These are phyloP conservation scores for Latrodectus geometricus DNA, from an alignment of 1,140 invertebrate genomes.

Conservation along the genomic window DNA sequence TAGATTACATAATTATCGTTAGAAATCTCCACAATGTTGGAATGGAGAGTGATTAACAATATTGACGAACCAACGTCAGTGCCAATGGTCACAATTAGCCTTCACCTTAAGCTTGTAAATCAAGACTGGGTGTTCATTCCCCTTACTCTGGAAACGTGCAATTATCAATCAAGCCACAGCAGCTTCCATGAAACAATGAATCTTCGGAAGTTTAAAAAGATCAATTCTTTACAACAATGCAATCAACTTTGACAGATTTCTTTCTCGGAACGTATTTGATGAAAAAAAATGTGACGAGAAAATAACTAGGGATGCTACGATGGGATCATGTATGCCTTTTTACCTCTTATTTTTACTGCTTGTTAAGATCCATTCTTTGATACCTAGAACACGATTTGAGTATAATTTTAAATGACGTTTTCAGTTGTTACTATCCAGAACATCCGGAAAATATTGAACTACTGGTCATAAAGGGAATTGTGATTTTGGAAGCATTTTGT, in stretches of 20 bases:
- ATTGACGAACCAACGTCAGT: neutral
- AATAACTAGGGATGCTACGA: constrained; percentile 10
- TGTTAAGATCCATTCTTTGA: constrained; percentile 37
- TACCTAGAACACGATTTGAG: constrained; percentile 17
- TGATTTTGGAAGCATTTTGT: neutral
- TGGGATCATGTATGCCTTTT: constrained; percentile 7
- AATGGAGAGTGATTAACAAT: too few relatives aligned
- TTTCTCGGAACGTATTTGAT: constrained; percentile 1
- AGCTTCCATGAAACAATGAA: constrained; percentile 35
- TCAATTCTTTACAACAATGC: constrained; percentile 46
- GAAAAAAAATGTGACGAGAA: constrained; percentile 32
- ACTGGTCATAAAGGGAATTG: neutral
- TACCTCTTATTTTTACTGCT: neutral
- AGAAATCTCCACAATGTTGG: too few relatives aligned
- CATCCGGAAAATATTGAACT: constrained; percentile 11
- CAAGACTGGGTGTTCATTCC: neutral
- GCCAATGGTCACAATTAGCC: neutral
- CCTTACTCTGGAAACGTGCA: neutral
- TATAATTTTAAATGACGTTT: constrained; percentile 33
- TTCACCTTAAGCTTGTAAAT: neutral
- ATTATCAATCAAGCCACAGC: neutral
- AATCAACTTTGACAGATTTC: constrained; percentile 34
- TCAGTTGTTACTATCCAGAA: constrained; percentile 25
- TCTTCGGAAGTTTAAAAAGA: constrained; percentile 16
- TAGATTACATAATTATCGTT: too few relatives aligned